Evolutionary conservation across 2,888 invertebrate species (phyloP).

Genomic region (Pterostichus madidus): DNA sequence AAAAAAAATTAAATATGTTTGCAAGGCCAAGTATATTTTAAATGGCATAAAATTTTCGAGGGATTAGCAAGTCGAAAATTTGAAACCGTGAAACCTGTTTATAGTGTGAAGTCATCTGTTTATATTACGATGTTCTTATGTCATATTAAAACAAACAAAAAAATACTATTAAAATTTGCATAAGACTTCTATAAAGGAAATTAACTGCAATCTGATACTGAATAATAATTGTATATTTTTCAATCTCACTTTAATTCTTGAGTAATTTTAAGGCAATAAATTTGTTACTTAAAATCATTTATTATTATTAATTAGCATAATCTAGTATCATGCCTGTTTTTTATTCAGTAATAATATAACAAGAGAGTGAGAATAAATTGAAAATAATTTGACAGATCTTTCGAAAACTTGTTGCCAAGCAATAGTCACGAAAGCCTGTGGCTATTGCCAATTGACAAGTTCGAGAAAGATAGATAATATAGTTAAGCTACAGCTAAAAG

Average conservation of each 20-base stretch:
- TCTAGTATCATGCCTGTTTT: not conserved
- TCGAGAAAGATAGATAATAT: too few relatives aligned
- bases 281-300: not conserved
- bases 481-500: too few relatives aligned
- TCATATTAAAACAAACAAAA: slow-evolving; percentile 43
- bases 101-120: slow-evolving; percentile 32
- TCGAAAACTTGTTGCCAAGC: too few relatives aligned
- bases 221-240: slow-evolving; percentile 9
- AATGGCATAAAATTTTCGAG: slow-evolving; percentile 44
- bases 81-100: slow-evolving; percentile 26
- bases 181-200: not conserved
- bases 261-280: too few relatives aligned
- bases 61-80: slow-evolving; percentile 28
- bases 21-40: slow-evolving; percentile 36
- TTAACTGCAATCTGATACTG: slow-evolving; percentile 1
- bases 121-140: slow-evolving; percentile 40
- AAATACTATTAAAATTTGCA: slow-evolving; percentile 25
- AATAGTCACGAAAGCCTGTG: too few relatives aligned
- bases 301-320: slow-evolving; percentile 34
- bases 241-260: too few relatives aligned
- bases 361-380: too few relatives aligned
- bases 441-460: too few relatives aligned
- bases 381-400: too few relatives aligned
- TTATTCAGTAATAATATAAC: too few relatives aligned
- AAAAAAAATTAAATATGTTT: slow-evolving; percentile 9